These are phyloP conservation scores for Gavialis gangeticus DNA, from an alignment of 2,113 vertebrate species.

Conservation along the genomic window DNA sequence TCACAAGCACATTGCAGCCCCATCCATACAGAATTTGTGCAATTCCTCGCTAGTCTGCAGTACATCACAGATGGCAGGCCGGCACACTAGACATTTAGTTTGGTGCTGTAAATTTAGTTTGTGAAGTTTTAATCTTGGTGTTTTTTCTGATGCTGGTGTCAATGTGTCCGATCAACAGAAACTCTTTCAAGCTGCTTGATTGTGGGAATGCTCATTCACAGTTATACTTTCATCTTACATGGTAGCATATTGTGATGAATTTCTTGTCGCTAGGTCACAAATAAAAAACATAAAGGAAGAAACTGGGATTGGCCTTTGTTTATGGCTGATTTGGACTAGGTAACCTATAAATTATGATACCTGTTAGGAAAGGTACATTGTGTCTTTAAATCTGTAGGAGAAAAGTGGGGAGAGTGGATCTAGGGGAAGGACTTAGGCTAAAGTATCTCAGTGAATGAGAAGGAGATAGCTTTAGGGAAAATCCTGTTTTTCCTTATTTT, in stretches of 20 bases:
- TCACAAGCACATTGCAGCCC: slow-evolving; percentile 23
- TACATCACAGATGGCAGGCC: not conserved
- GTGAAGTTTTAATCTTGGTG: rapidly evolving
- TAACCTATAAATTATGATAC: not conserved
- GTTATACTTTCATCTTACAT: not conserved
- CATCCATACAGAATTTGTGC: slow-evolving; percentile 50
- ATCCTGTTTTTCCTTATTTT: not conserved
- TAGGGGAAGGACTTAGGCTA: not conserved
- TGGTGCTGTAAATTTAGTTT: not conserved
- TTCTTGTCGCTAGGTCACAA: slow-evolving; percentile 14
- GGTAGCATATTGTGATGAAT: not conserved
- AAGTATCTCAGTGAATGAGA: not conserved
- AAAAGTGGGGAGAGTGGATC: not conserved
- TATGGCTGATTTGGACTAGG: not conserved
- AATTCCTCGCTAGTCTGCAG: slow-evolving; percentile 32
- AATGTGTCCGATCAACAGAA: not conserved
- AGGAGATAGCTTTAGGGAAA: not conserved
- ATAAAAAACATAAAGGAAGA: slow-evolving; percentile 40
- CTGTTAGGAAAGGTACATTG: not conserved
- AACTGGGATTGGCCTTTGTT: not conserved
- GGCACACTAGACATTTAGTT: not conserved
- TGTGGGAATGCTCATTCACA: not conserved
- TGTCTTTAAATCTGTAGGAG: not conserved
- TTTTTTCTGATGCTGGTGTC: not conserved
- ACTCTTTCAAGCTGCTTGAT: not conserved